Evolutionary conservation across 2,797 vertebrate species (phyloP), one percentile per base, ranked within the genome.

Genomic region (Ceyx erithaca): DNA sequence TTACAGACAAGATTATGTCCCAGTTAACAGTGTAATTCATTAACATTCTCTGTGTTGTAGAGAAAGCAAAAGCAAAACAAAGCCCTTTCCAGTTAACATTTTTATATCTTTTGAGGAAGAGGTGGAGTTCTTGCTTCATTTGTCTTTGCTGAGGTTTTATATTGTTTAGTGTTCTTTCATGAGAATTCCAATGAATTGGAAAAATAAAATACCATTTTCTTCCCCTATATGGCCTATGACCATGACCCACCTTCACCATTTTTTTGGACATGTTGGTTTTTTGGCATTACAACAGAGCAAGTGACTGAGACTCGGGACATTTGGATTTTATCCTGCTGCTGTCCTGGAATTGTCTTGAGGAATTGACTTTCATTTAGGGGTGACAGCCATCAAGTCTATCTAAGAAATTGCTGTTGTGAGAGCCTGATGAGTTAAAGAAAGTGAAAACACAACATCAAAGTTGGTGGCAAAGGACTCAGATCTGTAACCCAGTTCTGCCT

Each of bases 21-120:
- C 95, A 97, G 80, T 97, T 97, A 93, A 90, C 64, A 93, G 81
- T 73, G 61, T 84, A 96, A 96, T 96, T 96, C 90, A 96, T 97
- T 97, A 96, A 45, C 48, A 94, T 94, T 95, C 82, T 91, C 83
- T 94, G 58, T 95, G 76, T 37, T 96, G 90, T 58, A 89, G 62
- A 90, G 80, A 93, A 95, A 95, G 91, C 31, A 37, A 93, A 95
- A 96, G 73, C 63, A 78, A 77, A 63, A 73, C 58, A 94, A 96
- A 94, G 80, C 90, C 71, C 78, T 49, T 69, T 87, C 72, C 91
- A 78, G 76, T 84, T 93, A 95, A 91, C 49, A 79, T 73, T 93
- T 95, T 95, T 76, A 79, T 82, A 85, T 94, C 33, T 85, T 91
- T 83, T 79, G 81, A 66, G 66, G 66, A 83, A 83, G 72, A 89